Percentiles rank a stretch among this genome's conserved stretches.
Conservation (phyloP, 2,797 vertebrate genomes). For the Myripristis murdjan region DNA sequence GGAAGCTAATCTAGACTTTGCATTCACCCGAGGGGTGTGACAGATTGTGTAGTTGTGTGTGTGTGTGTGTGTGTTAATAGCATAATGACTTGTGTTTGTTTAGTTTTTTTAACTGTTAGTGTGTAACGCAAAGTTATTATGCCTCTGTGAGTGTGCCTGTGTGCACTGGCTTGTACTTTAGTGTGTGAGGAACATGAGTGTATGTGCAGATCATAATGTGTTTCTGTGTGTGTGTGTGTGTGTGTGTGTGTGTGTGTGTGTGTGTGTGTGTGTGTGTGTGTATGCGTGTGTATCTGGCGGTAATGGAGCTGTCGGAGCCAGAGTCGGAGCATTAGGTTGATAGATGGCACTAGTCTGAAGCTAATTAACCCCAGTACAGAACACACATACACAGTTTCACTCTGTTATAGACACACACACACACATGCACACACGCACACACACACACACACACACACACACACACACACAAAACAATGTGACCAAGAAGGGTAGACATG, state of each 20-base stretch:
- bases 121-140: constrained; percentile 15
- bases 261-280: constrained; percentile 12
- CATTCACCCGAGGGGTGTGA: not conserved
- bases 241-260: constrained; percentile 37
- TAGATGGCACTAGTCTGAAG: constrained; percentile 79
- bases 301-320: constrained; percentile 80
- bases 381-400: constrained; percentile 54
- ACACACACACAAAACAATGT: constrained; percentile 20
- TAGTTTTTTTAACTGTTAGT: not conserved
- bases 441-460: constrained; percentile 17
- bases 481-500: constrained; percentile 13
- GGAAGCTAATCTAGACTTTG: not conserved
- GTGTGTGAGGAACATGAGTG: constrained; percentile 16
- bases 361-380: constrained; percentile 83
- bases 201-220: not conserved
- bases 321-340: constrained; percentile 78
- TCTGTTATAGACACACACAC: constrained; percentile 31
- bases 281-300: constrained; percentile 42
- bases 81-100: not conserved
- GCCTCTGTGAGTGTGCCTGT: not conserved
- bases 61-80: not conserved
- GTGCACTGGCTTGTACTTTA: not conserved
- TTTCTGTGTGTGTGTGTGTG: no score
- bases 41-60: not conserved
- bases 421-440: constrained; percentile 22